Evolutionary conservation across 2,888 invertebrate genomes (phyloP).

Genomic region (Zootermopsis nevadensis): DNA sequence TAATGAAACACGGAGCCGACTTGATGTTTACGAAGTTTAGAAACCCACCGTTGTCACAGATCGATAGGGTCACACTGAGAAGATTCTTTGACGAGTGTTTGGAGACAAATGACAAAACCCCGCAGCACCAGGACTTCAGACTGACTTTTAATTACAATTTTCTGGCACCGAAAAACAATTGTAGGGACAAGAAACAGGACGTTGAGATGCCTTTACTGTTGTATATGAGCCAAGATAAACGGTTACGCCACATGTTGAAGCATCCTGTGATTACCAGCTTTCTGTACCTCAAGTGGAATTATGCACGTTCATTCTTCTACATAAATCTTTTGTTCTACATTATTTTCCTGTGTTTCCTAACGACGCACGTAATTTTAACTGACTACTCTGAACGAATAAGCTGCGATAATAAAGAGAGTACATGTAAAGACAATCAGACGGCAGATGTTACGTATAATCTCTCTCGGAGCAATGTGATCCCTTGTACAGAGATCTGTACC

Average conservation of each 20-base stretch:
- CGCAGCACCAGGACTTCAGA: constrained; percentile 38
- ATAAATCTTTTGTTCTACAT: constrained; percentile 30
- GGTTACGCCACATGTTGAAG: constrained; percentile 73
- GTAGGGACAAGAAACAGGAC: neutral
- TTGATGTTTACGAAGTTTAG: constrained; percentile 60
- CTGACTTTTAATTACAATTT: constrained; percentile 66
- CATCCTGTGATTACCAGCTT: constrained; percentile 86
- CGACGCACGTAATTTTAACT: neutral
- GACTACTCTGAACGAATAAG: neutral
- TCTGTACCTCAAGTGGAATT: constrained; percentile 79
- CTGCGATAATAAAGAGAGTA: no score
- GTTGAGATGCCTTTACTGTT: constrained; percentile 21
- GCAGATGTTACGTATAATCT: no score
- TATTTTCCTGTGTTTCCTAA: constrained; percentile 32
- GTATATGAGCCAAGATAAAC: constrained; percentile 21
- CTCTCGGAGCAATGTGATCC: no score
- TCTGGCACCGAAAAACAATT: neutral
- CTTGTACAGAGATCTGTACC: no score
- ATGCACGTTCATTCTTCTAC: constrained; percentile 28
- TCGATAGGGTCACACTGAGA: constrained; percentile 13
- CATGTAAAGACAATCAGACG: no score
- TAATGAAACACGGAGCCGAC: constrained; percentile 78
- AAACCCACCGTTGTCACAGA: constrained; percentile 22
- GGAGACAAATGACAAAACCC: constrained; percentile 22
- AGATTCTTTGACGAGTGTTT: constrained; percentile 29